Evolutionary conservation across 2,888 invertebrate genomes (phyloP).

Genomic region (Lagria hirta): DNA sequence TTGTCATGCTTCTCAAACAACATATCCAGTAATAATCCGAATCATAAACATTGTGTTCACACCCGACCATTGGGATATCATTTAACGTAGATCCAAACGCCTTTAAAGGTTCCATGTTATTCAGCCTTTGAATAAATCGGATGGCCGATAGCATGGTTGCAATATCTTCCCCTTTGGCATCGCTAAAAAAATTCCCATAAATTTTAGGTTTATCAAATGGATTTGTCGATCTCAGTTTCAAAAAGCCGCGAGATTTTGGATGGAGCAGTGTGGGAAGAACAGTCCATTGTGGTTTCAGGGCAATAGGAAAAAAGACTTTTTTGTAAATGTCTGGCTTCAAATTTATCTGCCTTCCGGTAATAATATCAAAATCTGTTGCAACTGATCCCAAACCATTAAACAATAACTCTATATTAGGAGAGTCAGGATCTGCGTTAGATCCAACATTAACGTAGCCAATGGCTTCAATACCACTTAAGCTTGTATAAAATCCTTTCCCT

Average conservation of each 20-base stretch:
- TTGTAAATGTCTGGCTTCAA: conserved; percentile 59
- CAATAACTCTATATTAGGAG: conserved; percentile 72
- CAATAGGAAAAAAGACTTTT: conserved; percentile 35
- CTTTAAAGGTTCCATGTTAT: conserved; percentile 55
- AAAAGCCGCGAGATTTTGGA: conserved; percentile 71
- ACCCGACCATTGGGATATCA: conserved; percentile 56
- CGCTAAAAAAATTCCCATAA: conserved; percentile 75
- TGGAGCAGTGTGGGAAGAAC: conserved; percentile 70
- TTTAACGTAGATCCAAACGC: conserved; percentile 53
- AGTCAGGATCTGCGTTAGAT: conserved; percentile 58
- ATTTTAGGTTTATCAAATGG: conserved; percentile 73
- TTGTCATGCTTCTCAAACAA: conserved; percentile 51
- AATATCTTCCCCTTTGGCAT: conserved; percentile 39
- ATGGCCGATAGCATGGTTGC: neutral
- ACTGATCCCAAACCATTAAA: conserved; percentile 48
- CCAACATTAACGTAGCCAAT: conserved; percentile 62
- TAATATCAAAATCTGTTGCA: too few relatives aligned
- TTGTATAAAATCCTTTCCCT: conserved; percentile 59
- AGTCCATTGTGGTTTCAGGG: conserved; percentile 35
- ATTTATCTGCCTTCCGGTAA: conserved; percentile 59
- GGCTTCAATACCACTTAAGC: conserved; percentile 61
- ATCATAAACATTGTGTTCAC: conserved; percentile 46
- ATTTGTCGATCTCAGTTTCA: conserved; percentile 69
- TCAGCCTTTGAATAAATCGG: conserved; percentile 56
- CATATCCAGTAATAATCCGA: conserved; percentile 57